A percentile compares a stretch with the other conserved stretches of the same genome.
Conservation (phyloP, 2,113 vertebrate species). For the Hippocampus abdominalis region DNA sequence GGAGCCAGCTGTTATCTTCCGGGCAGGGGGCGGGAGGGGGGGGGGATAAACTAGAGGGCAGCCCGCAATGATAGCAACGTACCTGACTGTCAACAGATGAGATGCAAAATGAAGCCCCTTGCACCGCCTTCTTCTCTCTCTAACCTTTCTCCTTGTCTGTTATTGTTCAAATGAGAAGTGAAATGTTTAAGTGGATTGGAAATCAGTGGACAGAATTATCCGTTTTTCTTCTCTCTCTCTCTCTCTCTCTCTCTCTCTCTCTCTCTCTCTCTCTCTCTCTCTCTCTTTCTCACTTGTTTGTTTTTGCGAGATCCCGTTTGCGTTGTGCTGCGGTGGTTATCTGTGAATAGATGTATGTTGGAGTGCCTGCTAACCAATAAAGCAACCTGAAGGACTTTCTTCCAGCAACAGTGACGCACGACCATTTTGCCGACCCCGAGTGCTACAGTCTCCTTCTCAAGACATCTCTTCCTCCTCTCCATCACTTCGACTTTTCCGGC, state of each 20-base stretch:
- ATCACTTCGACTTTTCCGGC: slow-evolving; percentile 34
- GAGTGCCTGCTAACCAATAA: slow-evolving; percentile 62
- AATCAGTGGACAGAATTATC: slow-evolving; percentile 50
- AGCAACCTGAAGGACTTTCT: slow-evolving; percentile 58
- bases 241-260: slow-evolving; percentile 6
- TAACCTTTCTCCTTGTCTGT: slow-evolving; percentile 39
- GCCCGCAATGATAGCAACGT: slow-evolving; percentile 68
- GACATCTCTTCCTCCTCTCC: slow-evolving; percentile 17
- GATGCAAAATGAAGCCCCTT: slow-evolving; percentile 60
- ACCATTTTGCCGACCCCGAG: neutral
- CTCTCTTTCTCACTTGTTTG: too few species aligned
- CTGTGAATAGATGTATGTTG: slow-evolving; percentile 55
- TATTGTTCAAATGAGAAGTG: slow-evolving; percentile 55
- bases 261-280: too few species aligned
- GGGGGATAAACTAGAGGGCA: slow-evolving; percentile 73
- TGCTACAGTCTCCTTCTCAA: slow-evolving; percentile 20
- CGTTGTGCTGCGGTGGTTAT: slow-evolving; percentile 42
- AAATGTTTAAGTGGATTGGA: slow-evolving; percentile 69
- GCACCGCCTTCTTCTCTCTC: slow-evolving; percentile 26
- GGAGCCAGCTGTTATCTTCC: slow-evolving; percentile 66
- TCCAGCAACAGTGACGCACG: slow-evolving; percentile 13
- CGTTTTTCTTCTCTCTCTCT: slow-evolving; percentile 27
- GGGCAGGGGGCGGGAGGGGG: neutral
- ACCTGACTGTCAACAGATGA: slow-evolving; percentile 71
- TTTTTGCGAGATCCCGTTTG: slow-evolving; percentile 20